phyloP scores from a whole-genome alignment of 92 coral and sea anemone genomes.

The Chrysogorgia sp. region DNA sequence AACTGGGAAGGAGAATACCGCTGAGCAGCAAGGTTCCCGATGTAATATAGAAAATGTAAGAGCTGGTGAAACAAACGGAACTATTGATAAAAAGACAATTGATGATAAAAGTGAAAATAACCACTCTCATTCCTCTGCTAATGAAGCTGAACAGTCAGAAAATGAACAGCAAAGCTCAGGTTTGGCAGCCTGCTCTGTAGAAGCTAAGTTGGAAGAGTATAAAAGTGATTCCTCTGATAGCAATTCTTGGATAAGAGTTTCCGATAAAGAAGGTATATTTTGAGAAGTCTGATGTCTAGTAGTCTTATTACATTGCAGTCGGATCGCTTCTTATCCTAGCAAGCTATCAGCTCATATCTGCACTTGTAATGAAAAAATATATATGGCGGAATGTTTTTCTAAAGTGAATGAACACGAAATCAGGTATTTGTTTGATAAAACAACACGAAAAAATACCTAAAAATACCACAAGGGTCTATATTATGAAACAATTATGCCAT shows the following conservation, averaged over 20 bases:
- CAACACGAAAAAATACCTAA: no score
- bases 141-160: not conserved
- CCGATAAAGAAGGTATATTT: constrained; percentile 31
- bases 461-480: no score
- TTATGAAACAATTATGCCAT: no score
- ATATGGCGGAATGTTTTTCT: no score
- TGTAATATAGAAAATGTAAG: not conserved
- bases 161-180: constrained; percentile 8
- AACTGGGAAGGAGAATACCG: not conserved
- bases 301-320: not conserved
- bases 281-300: not conserved
- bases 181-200: not conserved
- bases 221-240: constrained; percentile 44
- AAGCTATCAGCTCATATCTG: no score
- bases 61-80: not conserved
- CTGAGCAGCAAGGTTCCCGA: not conserved
- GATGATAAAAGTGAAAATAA: not conserved
- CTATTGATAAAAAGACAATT: not conserved
- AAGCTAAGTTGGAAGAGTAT: constrained; percentile 4
- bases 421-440: no score
- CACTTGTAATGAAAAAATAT: not conserved
- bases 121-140: not conserved
- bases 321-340: not conserved
- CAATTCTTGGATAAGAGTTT: constrained; percentile 35
- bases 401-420: no score